Conservation (phyloP, 1,140 invertebrate genomes). For the Samia ricini region DNA sequence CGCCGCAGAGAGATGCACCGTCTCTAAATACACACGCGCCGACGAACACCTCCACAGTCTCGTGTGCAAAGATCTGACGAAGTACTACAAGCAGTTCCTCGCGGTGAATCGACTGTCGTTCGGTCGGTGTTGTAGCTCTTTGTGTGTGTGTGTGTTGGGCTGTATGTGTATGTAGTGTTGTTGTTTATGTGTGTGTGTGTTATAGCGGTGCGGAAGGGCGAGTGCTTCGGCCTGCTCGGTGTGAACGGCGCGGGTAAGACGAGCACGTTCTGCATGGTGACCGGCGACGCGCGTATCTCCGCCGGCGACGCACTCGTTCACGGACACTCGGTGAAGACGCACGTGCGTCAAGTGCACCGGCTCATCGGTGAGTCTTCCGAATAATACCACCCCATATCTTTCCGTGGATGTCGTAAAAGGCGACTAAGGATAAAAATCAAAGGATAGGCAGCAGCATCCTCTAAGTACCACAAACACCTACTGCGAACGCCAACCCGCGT, state of each 20-base stretch:
- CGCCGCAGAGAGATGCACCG: slow-evolving; percentile 55
- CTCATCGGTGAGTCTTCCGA: slow-evolving; percentile 56
- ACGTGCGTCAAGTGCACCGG: slow-evolving; percentile 79
- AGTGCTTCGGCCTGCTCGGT: slow-evolving; percentile 95
- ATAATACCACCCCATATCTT: no score
- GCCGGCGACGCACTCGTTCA: slow-evolving; percentile 74
- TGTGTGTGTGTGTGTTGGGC: not conserved
- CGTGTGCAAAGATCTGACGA: slow-evolving; percentile 80
- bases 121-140: slow-evolving; percentile 42
- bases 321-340: slow-evolving; percentile 73
- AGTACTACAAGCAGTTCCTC: slow-evolving; percentile 82
- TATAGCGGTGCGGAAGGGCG: slow-evolving; percentile 53
- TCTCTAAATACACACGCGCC: slow-evolving; percentile 34
- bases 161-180: not conserved
- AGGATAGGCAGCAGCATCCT: no score
- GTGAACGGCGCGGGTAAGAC: slow-evolving; percentile 92
- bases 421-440: no score
- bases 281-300: slow-evolving; percentile 84
- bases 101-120: slow-evolving; percentile 87
- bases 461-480: no score
- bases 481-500: no score
- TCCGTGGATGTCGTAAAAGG: no score
- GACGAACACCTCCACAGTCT: slow-evolving; percentile 64
- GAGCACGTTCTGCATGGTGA: slow-evolving; percentile 93
- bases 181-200: no score